Evolutionary conservation across 2,888 invertebrate genomes (phyloP).

Genomic region (Dryococelus australis): DNA sequence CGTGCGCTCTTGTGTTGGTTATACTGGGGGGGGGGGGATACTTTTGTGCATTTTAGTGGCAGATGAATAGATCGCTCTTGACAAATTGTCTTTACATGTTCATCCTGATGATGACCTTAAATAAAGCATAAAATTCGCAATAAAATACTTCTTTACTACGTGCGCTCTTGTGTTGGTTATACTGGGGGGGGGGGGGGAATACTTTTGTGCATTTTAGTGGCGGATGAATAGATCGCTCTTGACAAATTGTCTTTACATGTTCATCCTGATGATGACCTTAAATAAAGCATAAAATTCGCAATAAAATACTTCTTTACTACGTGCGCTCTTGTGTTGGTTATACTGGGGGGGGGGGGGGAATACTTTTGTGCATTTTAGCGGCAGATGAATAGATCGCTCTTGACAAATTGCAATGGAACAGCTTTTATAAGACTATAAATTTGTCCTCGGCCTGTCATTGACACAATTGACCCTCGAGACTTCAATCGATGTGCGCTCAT

Average conservation of each 20-base stretch:
- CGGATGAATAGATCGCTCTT: not conserved
- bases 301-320: not conserved
- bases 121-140: too few species aligned
- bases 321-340: not conserved
- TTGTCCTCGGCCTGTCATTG: not conserved
- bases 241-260: not conserved
- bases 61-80: not conserved
- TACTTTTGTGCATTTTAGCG: too few species aligned
- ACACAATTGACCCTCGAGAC: not conserved
- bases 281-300: too few species aligned
- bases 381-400: not conserved
- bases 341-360: not conserved
- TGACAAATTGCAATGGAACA: slow-evolving; percentile 1
- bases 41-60: too few species aligned
- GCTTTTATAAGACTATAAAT: not conserved
- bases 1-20: not conserved
- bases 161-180: not conserved
- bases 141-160: not conserved
- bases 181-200: not conserved
- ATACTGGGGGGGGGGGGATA: not conserved
- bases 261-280: not conserved
- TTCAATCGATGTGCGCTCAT: not conserved
- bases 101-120: not conserved
- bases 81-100: not conserved
- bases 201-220: too few species aligned